Evolutionary conservation across 2,888 invertebrate species (phyloP).

Genomic region (Acronicta leporina): DNA sequence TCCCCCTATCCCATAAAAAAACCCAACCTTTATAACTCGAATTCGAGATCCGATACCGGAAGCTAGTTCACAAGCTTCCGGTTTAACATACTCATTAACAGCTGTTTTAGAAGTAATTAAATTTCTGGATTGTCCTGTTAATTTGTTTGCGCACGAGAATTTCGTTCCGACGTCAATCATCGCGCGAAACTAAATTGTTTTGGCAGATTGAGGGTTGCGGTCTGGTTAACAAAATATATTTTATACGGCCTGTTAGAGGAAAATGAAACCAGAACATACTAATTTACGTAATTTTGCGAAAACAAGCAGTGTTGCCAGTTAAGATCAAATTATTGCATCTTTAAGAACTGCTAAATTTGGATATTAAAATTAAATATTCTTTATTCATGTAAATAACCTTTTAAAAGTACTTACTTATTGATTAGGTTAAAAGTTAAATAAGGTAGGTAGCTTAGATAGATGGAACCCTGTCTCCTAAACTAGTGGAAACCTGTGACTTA

Average conservation of each 20-base stretch:
- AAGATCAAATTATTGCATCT: too few species aligned
- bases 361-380: too few species aligned
- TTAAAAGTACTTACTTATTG: too few species aligned
- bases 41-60: background rate
- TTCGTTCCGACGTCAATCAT: slow-evolving; percentile 23
- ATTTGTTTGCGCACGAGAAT: slow-evolving; percentile 21
- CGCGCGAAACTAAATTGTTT: slow-evolving; percentile 33
- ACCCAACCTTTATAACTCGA: background rate
- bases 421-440: too few species aligned
- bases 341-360: too few species aligned
- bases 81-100: background rate
- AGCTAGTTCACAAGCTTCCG: background rate
- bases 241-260: background rate
- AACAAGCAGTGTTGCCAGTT: too few species aligned
- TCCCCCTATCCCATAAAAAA: too few species aligned
- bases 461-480: too few species aligned
- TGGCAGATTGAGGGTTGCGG: slow-evolving; percentile 18
- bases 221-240: slow-evolving; percentile 5
- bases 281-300: background rate
- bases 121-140: slow-evolving; percentile 11
- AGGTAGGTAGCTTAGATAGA: too few species aligned
- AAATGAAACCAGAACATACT: background rate
- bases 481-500: too few species aligned
- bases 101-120: slow-evolving; percentile 1
- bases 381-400: too few species aligned